phyloP scores from a whole-genome alignment of 2,797 vertebrate species.

The Labroides dimidiatus region DNA sequence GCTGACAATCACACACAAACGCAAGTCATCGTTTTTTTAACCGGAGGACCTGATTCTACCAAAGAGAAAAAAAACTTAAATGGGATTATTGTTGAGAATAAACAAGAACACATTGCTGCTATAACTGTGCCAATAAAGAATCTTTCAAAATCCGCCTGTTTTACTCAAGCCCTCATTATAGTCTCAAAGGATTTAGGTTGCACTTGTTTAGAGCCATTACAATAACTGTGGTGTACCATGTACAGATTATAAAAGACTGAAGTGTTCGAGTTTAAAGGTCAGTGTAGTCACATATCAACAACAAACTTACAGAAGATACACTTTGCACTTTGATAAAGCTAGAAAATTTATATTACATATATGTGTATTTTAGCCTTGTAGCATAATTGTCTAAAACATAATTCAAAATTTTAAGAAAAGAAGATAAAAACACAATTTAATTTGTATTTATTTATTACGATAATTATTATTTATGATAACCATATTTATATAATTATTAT shows the following conservation, averaged over 20 bases:
- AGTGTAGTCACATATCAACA: not conserved
- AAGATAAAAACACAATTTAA: too few species aligned
- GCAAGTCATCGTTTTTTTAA: conserved; percentile 46
- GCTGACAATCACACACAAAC: conserved; percentile 69
- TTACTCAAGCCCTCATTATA: conserved; percentile 11
- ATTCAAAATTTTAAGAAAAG: too few species aligned
- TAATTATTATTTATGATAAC: too few species aligned
- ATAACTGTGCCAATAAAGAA: conserved; percentile 81
- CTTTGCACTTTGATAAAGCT: not conserved
- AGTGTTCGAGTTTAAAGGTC: conserved; percentile 5
- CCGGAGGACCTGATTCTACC: conserved; percentile 22
- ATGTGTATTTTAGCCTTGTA: too few species aligned
- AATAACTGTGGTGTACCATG: not conserved
- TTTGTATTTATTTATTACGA: too few species aligned
- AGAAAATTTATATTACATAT: too few species aligned
- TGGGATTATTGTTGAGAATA: conserved; percentile 52
- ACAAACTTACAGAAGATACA: too few species aligned
- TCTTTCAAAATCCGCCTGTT: conserved; percentile 52
- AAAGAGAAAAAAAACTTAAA: conserved; percentile 40
- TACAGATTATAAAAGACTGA: too few species aligned
- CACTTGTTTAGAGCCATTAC: conserved; percentile 25
- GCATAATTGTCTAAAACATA: too few species aligned
- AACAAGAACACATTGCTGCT: conserved; percentile 79
- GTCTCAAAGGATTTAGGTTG: conserved; percentile 4
- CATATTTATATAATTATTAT: too few species aligned